phyloP scores from a whole-genome alignment of 1,140 invertebrate species.

The Bombus affinis region DNA sequence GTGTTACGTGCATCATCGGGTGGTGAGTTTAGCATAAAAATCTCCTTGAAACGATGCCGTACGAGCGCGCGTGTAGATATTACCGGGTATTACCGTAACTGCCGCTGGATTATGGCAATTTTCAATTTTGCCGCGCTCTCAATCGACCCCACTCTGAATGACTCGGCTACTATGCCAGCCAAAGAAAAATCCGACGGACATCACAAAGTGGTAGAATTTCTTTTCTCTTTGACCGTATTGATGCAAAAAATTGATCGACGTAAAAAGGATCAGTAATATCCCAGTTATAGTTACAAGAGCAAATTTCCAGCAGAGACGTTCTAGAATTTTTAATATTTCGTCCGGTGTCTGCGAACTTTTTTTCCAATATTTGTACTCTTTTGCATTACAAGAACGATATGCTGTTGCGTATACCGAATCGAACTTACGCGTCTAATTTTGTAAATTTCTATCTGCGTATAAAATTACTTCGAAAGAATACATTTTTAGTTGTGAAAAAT shows the following conservation, averaged over 20 bases:
- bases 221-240: neutral
- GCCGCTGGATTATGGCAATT: slow-evolving; percentile 66
- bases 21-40: slow-evolving; percentile 63
- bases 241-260: neutral
- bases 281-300: neutral
- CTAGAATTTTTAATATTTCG: neutral
- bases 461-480: neutral
- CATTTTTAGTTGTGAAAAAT: neutral
- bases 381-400: too few relatives aligned
- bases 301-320: neutral
- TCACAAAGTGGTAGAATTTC: neutral
- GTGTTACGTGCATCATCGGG: slow-evolving; percentile 48
- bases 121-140: slow-evolving; percentile 66
- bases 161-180: slow-evolving; percentile 28
- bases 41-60: slow-evolving; percentile 55
- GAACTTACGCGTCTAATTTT: neutral
- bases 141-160: slow-evolving; percentile 56
- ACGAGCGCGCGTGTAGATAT: slow-evolving; percentile 51
- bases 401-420: neutral
- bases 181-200: slow-evolving; percentile 40
- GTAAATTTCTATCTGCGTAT: neutral
- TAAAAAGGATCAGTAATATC: slow-evolving; percentile 16
- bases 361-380: neutral
- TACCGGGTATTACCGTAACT: slow-evolving; percentile 66
- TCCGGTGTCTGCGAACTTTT: too few relatives aligned